A percentile compares a stretch with the other conserved stretches of the same genome.
These are phyloP conservation scores for Agrotis puta DNA, from an alignment of 2,888 invertebrate species.

Conservation along the genomic window DNA sequence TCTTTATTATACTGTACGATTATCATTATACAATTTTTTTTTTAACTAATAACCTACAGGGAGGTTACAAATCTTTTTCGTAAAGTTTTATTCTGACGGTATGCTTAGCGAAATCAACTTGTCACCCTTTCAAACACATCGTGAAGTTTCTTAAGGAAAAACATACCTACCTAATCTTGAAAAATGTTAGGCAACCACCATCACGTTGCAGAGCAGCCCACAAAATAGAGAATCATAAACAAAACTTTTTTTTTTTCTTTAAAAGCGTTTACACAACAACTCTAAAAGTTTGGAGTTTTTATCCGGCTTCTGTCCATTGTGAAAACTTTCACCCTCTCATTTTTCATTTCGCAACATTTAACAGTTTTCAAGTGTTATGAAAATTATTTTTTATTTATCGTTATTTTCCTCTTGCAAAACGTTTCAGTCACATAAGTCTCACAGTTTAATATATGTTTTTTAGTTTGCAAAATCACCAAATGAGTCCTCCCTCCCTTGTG, in stretches of 20 bases:
- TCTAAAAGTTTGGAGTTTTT: neutral
- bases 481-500: no score
- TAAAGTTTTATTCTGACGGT: no score
- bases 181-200: neutral
- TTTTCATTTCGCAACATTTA: neutral
- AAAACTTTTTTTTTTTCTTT: neutral
- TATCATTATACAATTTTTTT: neutral
- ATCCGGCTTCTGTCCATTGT: neutral
- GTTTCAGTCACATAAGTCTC: neutral
- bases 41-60: no score
- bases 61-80: no score
- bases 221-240: neutral
- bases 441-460: no score
- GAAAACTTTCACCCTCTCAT: slow-evolving; percentile 14
- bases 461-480: no score
- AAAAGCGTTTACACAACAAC: neutral
- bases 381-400: neutral
- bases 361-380: neutral
- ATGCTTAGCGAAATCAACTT: neutral
- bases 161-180: no score
- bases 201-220: slow-evolving; percentile 1
- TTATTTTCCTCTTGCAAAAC: neutral
- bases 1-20: neutral
- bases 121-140: neutral
- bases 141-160: slow-evolving; percentile 8